These are phyloP conservation scores for Pelecanus crispus DNA, from an alignment of 2,113 vertebrate genomes.

Conservation along the genomic window DNA sequence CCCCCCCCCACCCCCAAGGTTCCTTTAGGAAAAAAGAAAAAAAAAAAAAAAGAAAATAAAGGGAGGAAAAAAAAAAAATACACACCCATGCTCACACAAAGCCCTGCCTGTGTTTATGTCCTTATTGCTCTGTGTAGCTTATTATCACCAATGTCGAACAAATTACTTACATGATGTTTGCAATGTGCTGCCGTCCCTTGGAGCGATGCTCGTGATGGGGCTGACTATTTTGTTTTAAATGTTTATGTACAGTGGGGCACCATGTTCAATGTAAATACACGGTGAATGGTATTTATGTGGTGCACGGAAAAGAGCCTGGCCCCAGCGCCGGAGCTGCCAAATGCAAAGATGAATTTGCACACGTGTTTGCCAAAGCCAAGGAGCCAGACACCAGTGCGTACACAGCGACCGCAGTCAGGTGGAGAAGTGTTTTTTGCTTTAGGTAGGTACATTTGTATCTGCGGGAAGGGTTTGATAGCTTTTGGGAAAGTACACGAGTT, in stretches of 20 bases:
- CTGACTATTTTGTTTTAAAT: neutral
- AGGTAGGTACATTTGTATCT: rapidly evolving
- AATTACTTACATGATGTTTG: conserved; percentile 60
- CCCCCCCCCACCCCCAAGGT: neutral
- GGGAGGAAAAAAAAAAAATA: neutral
- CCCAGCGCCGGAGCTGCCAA: rapidly evolving
- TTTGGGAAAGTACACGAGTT: rapidly evolving
- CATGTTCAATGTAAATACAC: rapidly evolving
- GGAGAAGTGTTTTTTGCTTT: neutral
- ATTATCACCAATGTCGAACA: conserved; percentile 62
- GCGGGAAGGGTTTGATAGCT: neutral
- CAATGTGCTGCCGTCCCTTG: neutral
- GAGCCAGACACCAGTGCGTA: rapidly evolving
- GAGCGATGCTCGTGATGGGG: neutral
- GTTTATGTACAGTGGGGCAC: neutral
- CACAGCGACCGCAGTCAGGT: rapidly evolving
- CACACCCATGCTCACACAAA: conserved; percentile 5
- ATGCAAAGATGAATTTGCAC: rapidly evolving
- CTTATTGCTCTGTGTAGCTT: conserved; percentile 22
- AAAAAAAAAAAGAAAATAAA: neutral
- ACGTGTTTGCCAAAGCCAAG: rapidly evolving
- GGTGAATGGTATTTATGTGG: rapidly evolving
- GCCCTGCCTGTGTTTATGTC: conserved; percentile 40
- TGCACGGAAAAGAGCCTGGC: neutral
- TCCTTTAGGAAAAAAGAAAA: neutral